Evolutionary conservation across 2,888 invertebrate genomes (phyloP).

Genomic region (Eledona agricola): DNA sequence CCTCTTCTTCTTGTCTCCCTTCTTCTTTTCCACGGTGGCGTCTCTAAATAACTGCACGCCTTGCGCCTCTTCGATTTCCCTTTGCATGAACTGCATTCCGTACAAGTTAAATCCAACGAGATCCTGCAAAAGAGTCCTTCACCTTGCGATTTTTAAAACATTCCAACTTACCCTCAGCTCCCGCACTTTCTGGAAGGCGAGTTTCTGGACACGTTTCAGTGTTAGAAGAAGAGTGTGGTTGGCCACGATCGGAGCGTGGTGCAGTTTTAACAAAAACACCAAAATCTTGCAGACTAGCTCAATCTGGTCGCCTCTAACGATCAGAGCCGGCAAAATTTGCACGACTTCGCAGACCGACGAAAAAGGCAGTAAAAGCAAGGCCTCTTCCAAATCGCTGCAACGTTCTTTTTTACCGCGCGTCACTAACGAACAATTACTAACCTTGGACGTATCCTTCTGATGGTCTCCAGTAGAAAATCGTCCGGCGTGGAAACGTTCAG

Average conservation of each 20-base stretch:
- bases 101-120: slow-evolving; percentile 86
- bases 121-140: slow-evolving; percentile 74
- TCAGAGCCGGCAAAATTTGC: slow-evolving; percentile 72
- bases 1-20: slow-evolving; percentile 71
- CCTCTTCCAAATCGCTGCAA: slow-evolving; percentile 89
- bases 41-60: slow-evolving; percentile 82
- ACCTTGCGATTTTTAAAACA: too few relatives aligned
- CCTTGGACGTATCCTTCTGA: slow-evolving; percentile 85
- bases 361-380: slow-evolving; percentile 86
- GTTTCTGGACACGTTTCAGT: slow-evolving; percentile 70
- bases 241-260: slow-evolving; percentile 81
- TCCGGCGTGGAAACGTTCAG: slow-evolving; percentile 76
- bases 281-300: slow-evolving; percentile 82
- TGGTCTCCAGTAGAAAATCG: slow-evolving; percentile 82
- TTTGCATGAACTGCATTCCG: slow-evolving; percentile 79
- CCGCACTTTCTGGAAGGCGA: slow-evolving; percentile 66
- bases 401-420: slow-evolving; percentile 9
- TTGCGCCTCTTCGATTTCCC: slow-evolving; percentile 77
- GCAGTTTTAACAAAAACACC: slow-evolving; percentile 78
- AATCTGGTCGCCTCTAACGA: slow-evolving; percentile 73
- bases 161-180: slow-evolving; percentile 70
- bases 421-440: slow-evolving; percentile 55
- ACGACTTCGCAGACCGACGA: slow-evolving; percentile 82
- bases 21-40: slow-evolving; percentile 70
- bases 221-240: slow-evolving; percentile 74